Evolutionary conservation across 2,888 invertebrate genomes (phyloP), one percentile per base, ranked within the genome.

Genomic region (Atethmia centrago): DNA sequence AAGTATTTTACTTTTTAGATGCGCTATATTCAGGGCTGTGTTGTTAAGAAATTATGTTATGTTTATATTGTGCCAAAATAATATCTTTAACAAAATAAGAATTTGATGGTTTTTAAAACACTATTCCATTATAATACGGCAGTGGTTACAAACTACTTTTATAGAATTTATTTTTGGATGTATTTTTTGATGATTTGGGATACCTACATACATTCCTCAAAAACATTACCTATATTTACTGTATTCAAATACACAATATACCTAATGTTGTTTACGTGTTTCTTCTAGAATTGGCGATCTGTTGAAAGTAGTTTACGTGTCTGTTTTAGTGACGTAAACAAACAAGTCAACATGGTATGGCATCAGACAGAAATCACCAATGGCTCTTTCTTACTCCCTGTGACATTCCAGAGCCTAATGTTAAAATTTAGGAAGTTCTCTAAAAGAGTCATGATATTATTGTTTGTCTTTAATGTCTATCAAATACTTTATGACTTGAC

Each of bases 41-140:
- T 86, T 85, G 63, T 61, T 76, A 40, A 75, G 31, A 75, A 68
- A 68, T 71, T 36, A 71, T 73, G 45, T 80, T 83, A 71, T 80
- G 68, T 84, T 82, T 83, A 75, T 71, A 81, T 62, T 77, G 89
- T 89, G 89, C 86, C 87, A 85, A 86, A 82, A 75, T 73, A 67
- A 66, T 62, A 69, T 68, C 53, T 71, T 45, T 69, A 71, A 59
- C 14, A 25, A 74, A 76, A 74, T 56, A 51, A 42, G 56, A 64
- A 68, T n/a, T 63, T 66, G 31, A 62, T 59, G 56, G 66, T 75
- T 75, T 71, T 65, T 47, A 65, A 76, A 71, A 64, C 56, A 47
- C 31, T 79, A 78, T 84, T 82, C 77, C 75, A 84, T 64, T 70
- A 70, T 10, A 68, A 66, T 75, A 77, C 40, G 9, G 74, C 65